Percentiles rank a stretch among this genome's conserved stretches.
phyloP scores from a whole-genome alignment of 1,140 invertebrate genomes.

The fruit fly (Drosophila melanogaster) region DNA sequence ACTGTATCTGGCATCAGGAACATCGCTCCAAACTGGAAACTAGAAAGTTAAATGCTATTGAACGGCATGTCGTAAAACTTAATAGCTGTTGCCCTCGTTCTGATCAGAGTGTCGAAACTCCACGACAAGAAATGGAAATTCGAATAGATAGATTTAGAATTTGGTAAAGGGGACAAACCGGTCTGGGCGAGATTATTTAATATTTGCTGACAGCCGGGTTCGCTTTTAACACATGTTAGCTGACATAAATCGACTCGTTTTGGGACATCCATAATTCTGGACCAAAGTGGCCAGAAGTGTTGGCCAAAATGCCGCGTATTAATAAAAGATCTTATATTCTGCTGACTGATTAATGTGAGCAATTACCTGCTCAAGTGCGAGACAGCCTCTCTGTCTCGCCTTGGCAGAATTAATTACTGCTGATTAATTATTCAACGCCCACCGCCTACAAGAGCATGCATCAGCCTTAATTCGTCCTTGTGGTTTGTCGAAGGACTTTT shows the following conservation, averaged over 20 bases:
- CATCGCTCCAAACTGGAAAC: conserved; percentile 5
- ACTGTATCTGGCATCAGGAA: conserved; percentile 21
- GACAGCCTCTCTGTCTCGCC: conserved; percentile 23
- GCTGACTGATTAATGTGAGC: conserved; percentile 61
- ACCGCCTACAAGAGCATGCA: conserved; percentile 1
- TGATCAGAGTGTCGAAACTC: conserved; percentile 12
- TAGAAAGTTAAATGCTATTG: conserved; percentile 31
- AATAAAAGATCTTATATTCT: conserved; percentile 42
- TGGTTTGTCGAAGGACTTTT: conserved; percentile 16
- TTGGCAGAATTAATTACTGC: conserved; percentile 53
- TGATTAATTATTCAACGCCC: conserved; percentile 59
- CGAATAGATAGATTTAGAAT: conserved; percentile 21
- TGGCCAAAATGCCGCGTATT: conserved; percentile 28
- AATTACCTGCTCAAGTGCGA: conserved; percentile 50
- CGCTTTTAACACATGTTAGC: conserved; percentile 45
- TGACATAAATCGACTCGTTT: conserved; percentile 39
- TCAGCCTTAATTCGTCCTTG: conserved; percentile 30
- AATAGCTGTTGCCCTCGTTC: conserved; percentile 37
- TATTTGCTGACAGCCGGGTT: conserved; percentile 36
- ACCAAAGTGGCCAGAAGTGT: conserved; percentile 14
- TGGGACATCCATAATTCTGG: conserved; percentile 40
- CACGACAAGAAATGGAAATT: conserved; percentile 23
- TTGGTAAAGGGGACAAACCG: conserved; percentile 25
- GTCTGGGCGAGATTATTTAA: conserved; percentile 46
- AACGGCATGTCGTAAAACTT: conserved; percentile 31